phyloP scores from a whole-genome alignment of 1,140 invertebrate species.

The Gonioctena quinquepunctata region DNA sequence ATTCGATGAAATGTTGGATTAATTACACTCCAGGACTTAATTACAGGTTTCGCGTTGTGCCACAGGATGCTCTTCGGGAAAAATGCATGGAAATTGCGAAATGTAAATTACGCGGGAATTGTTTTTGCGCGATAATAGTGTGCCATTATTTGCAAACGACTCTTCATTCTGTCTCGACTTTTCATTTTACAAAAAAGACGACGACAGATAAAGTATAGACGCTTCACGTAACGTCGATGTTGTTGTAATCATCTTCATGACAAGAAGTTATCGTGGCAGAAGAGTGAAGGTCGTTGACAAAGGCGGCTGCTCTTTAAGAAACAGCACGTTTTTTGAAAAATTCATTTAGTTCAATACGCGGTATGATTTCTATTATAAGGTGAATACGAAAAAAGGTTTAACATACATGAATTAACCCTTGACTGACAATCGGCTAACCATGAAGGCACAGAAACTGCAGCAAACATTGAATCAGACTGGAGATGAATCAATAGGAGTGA shows the following conservation, averaged over 20 bases:
- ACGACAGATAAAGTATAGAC: too few species aligned
- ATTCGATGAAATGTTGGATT: neutral
- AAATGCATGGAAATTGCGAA: neutral
- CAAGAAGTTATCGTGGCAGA: neutral
- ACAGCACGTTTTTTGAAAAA: too few species aligned
- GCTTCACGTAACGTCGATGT: neutral
- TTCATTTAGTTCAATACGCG: too few species aligned
- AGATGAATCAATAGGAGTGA: too few species aligned
- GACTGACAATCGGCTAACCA: too few species aligned
- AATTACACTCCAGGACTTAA: neutral
- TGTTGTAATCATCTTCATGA: neutral
- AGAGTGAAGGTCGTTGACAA: too few species aligned
- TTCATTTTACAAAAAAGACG: neutral
- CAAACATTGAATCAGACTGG: too few species aligned
- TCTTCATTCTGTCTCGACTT: neutral
- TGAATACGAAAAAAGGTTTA: too few species aligned
- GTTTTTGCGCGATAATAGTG: neutral
- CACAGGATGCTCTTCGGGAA: neutral
- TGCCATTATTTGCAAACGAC: neutral
- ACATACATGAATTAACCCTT: too few species aligned
- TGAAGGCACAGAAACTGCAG: too few species aligned
- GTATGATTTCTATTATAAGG: too few species aligned
- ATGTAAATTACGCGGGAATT: neutral
- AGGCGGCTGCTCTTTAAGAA: too few species aligned
- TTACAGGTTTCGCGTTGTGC: neutral